Conservation (phyloP, 2,797 vertebrate genomes). For the Poecilia velifera region DNA sequence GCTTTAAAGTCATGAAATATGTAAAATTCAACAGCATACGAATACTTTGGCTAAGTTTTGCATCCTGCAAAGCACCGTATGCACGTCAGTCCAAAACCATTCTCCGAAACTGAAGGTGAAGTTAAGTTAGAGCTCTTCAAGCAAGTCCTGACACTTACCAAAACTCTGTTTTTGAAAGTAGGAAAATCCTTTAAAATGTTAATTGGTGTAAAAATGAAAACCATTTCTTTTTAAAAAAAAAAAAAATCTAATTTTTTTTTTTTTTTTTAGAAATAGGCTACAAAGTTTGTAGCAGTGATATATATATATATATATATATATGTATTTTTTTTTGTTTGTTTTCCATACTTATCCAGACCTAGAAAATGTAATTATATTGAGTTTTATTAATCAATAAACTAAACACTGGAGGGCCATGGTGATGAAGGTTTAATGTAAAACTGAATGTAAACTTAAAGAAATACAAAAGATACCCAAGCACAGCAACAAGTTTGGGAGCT, state of each 20-base stretch:
- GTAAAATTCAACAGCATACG: background rate
- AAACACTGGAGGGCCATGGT: no score
- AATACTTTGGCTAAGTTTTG: background rate
- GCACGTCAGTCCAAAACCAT: no score
- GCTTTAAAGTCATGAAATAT: background rate
- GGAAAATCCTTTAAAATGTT: background rate
- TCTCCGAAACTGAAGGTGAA: background rate
- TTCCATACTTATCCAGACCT: background rate
- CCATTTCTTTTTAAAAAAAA: background rate
- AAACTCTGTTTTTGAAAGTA: background rate
- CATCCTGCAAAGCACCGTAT: background rate
- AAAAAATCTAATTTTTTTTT: no score
- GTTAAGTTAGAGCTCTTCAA: background rate
- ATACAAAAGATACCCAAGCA: no score
- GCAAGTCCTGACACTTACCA: no score
- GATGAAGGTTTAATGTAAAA: background rate
- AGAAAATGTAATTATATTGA: background rate
- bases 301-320: no score
- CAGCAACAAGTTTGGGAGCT: no score
- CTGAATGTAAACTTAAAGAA: background rate
- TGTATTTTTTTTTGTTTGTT: no score
- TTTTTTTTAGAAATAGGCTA: background rate
- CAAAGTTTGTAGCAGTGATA: background rate
- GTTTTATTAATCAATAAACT: no score
- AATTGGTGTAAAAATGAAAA: background rate